Evolutionary conservation across 2,888 invertebrate genomes (phyloP), one percentile per base, ranked within the genome.

Genomic region (Scaptomyza polygonia): DNA sequence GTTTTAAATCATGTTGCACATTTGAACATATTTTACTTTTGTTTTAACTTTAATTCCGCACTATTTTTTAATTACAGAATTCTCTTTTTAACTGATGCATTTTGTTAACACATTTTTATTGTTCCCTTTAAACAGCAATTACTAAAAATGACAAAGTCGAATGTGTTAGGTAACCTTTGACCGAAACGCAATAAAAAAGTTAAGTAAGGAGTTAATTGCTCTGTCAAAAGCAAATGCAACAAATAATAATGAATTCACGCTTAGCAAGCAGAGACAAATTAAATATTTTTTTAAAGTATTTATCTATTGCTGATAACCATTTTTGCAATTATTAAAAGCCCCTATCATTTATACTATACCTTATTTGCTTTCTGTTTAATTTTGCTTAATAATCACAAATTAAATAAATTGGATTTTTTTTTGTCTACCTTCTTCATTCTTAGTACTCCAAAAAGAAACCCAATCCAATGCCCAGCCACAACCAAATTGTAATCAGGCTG

Each of bases 381-480:
- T 63, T 72, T 61, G 54, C 72, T 64, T 61, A 71, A 61, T 67
- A 76, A 76, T 76, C 74, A 55, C 54, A 76, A 76, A 61, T 67
- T 64, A 72, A 56, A 63, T 67, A n/a, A n/a, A n/a, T n/a, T n/a
- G n/a, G n/a, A n/a, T 53, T 53, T 58, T 32, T 16, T 18, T 7
- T 45, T 21, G 12, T n/a, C 16, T 14, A 25, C 8, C 7, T 27
- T 43, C 53, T 34, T 49, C 55, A 44, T 48, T 16, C 47, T 43
- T 12, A 27, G 21, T 25, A 18, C 5, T 11, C 47, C 39, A 42
- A 30, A 32, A 5, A 25, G 25, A 21, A 48, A 34, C 18, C 27
- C 32, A 5, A 32, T 16, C 61, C 54, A 34, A 52, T n/a, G 42
- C 59, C 29, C 47, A 44, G 21, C 49, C 18, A 14, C 14, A 32